Percentiles rank a stretch among this genome's conserved stretches.
Evolutionary conservation across 2,113 vertebrate species (phyloP).

Genomic region (Trichechus manatus): DNA sequence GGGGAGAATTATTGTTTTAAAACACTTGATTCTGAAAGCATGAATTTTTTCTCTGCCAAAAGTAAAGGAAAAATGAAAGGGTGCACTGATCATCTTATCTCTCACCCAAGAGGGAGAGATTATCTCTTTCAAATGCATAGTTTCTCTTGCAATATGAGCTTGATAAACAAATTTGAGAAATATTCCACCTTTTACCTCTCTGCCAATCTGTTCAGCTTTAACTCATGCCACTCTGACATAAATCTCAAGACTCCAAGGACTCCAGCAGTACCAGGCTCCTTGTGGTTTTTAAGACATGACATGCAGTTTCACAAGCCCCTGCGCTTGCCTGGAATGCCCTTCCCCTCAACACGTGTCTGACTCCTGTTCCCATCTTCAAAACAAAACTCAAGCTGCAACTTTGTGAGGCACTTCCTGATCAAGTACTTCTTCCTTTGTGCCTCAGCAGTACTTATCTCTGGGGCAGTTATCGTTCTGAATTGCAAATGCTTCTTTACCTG

Average conservation of each 20-base stretch:
- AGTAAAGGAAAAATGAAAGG: background rate
- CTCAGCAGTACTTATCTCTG: background rate
- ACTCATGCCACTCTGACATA: background rate
- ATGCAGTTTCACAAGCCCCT: background rate
- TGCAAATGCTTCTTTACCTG: background rate
- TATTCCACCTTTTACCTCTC: background rate
- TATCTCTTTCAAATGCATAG: background rate
- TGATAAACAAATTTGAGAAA: background rate
- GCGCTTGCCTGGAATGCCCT: background rate
- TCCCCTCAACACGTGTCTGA: background rate
- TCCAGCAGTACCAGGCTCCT: background rate
- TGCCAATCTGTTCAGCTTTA: background rate
- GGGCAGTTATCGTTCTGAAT: background rate
- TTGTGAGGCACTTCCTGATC: background rate
- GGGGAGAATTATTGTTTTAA: background rate
- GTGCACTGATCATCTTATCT: background rate
- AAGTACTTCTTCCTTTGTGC: background rate
- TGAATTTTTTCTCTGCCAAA: constrained; percentile 36
- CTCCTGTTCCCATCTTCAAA: background rate
- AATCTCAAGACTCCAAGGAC: background rate
- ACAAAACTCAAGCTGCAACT: background rate
- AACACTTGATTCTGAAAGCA: background rate
- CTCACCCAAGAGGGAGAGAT: background rate
- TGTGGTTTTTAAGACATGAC: background rate
- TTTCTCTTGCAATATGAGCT: background rate